These are phyloP conservation scores for Pollenia griseotomentosa DNA, from an alignment of 2,888 invertebrate genomes.

Conservation along the genomic window DNA sequence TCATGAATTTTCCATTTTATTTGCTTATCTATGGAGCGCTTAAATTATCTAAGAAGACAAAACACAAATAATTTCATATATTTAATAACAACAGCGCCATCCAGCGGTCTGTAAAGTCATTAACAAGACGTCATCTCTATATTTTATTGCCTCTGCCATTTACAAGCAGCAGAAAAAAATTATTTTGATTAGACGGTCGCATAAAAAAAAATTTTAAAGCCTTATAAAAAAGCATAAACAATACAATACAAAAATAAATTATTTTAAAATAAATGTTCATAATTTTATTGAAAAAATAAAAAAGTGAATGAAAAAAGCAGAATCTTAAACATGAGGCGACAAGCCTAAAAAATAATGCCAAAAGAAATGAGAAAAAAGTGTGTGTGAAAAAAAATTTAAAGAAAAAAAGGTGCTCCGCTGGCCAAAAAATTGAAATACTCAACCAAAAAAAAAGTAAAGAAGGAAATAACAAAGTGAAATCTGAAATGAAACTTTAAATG, in stretches of 20 bases:
- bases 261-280: conserved; percentile 33
- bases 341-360: conserved; percentile 66
- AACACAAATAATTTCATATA: conserved; percentile 10
- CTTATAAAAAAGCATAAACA: conserved; percentile 71
- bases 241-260: conserved; percentile 62
- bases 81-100: conserved; percentile 32
- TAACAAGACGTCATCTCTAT: conserved; percentile 72
- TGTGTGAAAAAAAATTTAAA: conserved; percentile 54
- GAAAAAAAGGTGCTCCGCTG: conserved; percentile 74
- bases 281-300: conserved; percentile 40
- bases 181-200: conserved; percentile 75
- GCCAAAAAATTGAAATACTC: conserved; percentile 66
- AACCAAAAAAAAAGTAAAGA: conserved; percentile 51
- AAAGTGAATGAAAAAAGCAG: conserved; percentile 54
- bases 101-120: conserved; percentile 48
- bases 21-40: neutral
- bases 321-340: conserved; percentile 45
- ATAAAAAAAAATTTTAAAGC: conserved; percentile 68
- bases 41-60: conserved; percentile 30
- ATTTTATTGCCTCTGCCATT: conserved; percentile 64
- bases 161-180: conserved; percentile 70
- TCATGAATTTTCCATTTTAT: conserved; percentile 31
- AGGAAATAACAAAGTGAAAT: conserved; percentile 16
- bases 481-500: conserved; percentile 25
- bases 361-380: conserved; percentile 66